phyloP scores from a whole-genome alignment of 2,797 vertebrate genomes.

The Myoxocephalus aenaeus region DNA sequence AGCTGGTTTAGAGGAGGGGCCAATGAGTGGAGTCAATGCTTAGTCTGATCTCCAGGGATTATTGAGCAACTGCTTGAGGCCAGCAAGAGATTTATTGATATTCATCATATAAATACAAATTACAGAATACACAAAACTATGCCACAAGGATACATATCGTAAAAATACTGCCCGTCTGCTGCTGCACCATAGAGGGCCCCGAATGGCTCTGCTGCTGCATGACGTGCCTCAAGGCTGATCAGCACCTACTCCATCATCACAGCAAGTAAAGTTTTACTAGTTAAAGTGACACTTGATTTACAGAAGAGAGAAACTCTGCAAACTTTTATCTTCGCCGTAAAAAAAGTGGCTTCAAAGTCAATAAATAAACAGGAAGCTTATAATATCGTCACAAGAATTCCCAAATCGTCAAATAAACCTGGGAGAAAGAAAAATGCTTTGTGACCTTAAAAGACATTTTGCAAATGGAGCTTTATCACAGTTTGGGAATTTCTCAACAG shows the following conservation, averaged over 20 bases:
- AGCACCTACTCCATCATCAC: not conserved
- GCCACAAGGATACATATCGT: not conserved
- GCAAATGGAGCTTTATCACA: not conserved
- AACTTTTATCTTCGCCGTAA: not conserved
- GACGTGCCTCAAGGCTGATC: not conserved
- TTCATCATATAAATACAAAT: not conserved
- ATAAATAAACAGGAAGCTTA: not conserved
- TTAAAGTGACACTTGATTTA: slow-evolving; percentile 26
- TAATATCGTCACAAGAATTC: not conserved
- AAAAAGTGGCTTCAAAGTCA: too few relatives aligned
- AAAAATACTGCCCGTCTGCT: not conserved
- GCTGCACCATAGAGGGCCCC: not conserved
- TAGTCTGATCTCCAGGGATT: not conserved
- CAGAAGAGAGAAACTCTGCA: not conserved
- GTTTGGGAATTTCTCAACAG: not conserved
- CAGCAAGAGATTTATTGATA: too few relatives aligned
- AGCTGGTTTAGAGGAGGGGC: not conserved
- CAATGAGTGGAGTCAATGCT: not conserved
- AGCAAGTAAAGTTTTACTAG: slow-evolving; percentile 7
- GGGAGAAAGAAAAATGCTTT: too few relatives aligned
- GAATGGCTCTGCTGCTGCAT: not conserved
- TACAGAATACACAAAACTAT: not conserved
- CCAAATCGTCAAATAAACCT: not conserved
- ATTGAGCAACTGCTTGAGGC: not conserved
- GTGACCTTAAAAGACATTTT: too few relatives aligned